These are phyloP conservation scores for Emmelina monodactyla DNA, from an alignment of 2,888 invertebrate species.

Conservation along the genomic window DNA sequence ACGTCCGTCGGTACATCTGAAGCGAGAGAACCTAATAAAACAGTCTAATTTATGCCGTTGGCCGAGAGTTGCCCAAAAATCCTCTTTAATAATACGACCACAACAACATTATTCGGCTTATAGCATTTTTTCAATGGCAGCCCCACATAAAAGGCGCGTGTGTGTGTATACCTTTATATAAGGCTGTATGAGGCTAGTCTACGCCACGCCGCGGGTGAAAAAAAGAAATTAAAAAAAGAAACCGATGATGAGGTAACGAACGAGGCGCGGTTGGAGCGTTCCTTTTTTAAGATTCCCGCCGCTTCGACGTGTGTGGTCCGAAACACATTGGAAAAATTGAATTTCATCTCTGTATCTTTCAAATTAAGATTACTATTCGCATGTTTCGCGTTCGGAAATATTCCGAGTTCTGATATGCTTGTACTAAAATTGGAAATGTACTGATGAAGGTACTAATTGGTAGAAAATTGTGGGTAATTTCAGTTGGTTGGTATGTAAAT, in stretches of 20 bases:
- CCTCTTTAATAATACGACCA: conserved; percentile 34
- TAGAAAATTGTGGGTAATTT: conserved; percentile 37
- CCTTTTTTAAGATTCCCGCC: conserved; percentile 55
- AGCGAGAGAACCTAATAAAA: conserved; percentile 40
- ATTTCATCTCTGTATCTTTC: conserved; percentile 14
- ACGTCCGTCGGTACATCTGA: conserved; percentile 34
- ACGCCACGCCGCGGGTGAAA: conserved; percentile 32
- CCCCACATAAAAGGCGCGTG: conserved; percentile 25
- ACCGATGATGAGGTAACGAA: conserved; percentile 62
- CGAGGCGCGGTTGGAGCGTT: conserved; percentile 59
- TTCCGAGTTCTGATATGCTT: conserved; percentile 22
- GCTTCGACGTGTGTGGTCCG: conserved; percentile 59
- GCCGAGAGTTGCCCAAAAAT: conserved; percentile 24
- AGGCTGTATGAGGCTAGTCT: conserved; percentile 54
- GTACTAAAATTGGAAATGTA: conserved; percentile 34
- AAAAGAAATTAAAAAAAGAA: conserved; percentile 50
- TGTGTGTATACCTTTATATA: conserved; percentile 36
- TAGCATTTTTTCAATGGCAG: conserved; percentile 30
- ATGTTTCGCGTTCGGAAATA: conserved; percentile 15
- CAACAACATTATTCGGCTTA: conserved; percentile 48
- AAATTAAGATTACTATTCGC: conserved; percentile 1
- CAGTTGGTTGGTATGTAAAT: conserved; percentile 21
- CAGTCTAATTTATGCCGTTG: conserved; percentile 41
- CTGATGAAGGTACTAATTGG: conserved; percentile 32
- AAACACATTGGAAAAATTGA: conserved; percentile 12